A percentile compares a stretch with the other conserved stretches of the same genome.
Conservation (phyloP, 2,797 vertebrate genomes). For the Threskiornis aethiopicus region DNA sequence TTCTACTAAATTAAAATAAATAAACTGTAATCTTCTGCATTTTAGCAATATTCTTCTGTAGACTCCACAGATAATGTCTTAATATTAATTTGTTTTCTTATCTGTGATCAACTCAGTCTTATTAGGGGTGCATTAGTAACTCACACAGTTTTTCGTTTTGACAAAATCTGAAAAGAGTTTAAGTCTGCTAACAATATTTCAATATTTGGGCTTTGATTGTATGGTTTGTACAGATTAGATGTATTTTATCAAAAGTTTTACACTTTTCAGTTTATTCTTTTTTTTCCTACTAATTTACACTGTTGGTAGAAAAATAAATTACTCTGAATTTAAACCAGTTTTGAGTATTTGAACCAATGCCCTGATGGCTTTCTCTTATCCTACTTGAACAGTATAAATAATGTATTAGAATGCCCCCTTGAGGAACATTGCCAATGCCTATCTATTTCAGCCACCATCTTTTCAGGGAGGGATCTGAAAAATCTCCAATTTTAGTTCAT, state of each 20-base stretch:
- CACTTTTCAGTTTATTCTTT: neutral
- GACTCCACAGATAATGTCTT: neutral
- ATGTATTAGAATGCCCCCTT: slow-evolving; percentile 32
- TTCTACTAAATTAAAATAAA: neutral
- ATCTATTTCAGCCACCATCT: neutral
- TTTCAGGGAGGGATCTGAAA: neutral
- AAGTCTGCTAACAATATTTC: neutral
- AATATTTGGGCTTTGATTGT: neutral
- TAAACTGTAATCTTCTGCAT: neutral
- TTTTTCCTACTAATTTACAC: neutral
- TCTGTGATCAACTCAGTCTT: neutral
- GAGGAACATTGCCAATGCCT: neutral
- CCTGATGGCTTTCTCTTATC: neutral
- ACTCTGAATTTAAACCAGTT: neutral
- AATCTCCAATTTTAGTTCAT: neutral
- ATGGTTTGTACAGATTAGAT: neutral
- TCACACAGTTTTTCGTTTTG: neutral
- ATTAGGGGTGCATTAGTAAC: neutral
- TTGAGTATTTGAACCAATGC: neutral
- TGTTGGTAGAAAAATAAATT: neutral
- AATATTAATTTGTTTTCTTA: neutral
- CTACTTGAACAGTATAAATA: neutral
- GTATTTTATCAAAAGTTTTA: neutral
- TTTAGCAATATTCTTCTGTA: neutral
- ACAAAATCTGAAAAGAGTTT: neutral